Base-by-base conservation (phyloP, 2,797 vertebrate species). In the Toxotes lorentzi region DNA sequence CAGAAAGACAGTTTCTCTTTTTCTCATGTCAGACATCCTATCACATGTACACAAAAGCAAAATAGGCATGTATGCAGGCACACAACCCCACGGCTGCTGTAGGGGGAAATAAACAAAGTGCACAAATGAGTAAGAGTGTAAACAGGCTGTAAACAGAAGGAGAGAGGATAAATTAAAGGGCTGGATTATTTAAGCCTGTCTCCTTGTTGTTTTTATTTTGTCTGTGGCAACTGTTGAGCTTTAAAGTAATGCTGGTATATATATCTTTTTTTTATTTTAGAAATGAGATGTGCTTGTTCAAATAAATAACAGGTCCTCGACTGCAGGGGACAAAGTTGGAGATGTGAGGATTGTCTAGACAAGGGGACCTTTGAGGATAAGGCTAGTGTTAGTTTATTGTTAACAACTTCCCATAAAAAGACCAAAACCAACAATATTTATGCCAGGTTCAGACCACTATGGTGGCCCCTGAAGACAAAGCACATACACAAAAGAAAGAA, bases 91-190 rank as follows among this genome's bases (percentile, higher is more conserved):
- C 56, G 79, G 73, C 47, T 61, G 71, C 81, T 59, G 57, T 41
- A 10, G 59, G 73, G 71, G 54, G 79, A 84, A 74, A 66, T 79
- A 82, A 89, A 71, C 74, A 86, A 68, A 79, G 54, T 1, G 9
- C n/a, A 41, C n/a, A 79, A 78, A 85, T 84, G 84, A 85, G 43
- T 76, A 59, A 67, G 61, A 78, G 64, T 40, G 59, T 56, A 54
- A 74, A 77, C 6, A 23, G 51, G 51, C 56, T 69, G 75, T 57
- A 64, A 75, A 84, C n/a, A 76, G 16, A 62, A 45, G 17, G n/a
- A 61, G 57, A 56, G 40, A 60, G 70, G 70, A 79, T 35, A 61
- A 82, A 81, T 63, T 3, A 79, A 74, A 79, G 86, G 61, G 32
- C 41, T 30, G 45, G 9, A 27, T 17, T 12, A 40, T 60, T 45